These are phyloP conservation scores for Latrodectus hesperus DNA, from an alignment of 2,888 invertebrate genomes.

Conservation along the genomic window DNA sequence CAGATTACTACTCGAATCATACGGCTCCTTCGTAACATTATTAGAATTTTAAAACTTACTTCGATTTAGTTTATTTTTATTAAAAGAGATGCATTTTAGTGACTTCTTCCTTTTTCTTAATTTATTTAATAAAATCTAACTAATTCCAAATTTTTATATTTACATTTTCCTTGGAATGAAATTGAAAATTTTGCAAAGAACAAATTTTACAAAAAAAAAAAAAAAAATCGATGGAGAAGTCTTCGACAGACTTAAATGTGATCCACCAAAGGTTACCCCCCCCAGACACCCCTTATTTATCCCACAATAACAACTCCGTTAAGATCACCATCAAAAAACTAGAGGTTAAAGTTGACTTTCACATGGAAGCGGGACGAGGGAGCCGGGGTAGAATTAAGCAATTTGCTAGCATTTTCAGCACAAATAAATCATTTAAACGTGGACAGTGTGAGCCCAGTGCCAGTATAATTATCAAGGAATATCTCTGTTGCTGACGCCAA, in stretches of 20 bases:
- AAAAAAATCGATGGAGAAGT: constrained; percentile 4
- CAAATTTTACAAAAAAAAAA: constrained; percentile 1
- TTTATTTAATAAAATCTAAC: no score
- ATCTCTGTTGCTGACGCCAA: constrained; percentile 25
- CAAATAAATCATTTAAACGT: constrained; percentile 59
- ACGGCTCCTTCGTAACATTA: no score
- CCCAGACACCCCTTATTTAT: not conserved
- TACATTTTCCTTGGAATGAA: no score
- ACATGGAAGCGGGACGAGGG: constrained; percentile 36
- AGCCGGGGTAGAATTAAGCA: constrained; percentile 61
- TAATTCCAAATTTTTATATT: no score
- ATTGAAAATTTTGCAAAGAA: no score
- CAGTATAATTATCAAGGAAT: constrained; percentile 42
- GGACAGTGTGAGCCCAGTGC: constrained; percentile 24
- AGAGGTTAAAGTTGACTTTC: constrained; percentile 60
- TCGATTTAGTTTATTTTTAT: no score
- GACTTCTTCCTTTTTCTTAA: no score
- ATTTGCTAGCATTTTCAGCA: constrained; percentile 53
- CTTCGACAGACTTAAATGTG: constrained; percentile 1
- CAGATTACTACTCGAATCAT: no score
- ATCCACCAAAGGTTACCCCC: not conserved
- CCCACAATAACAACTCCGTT: not conserved
- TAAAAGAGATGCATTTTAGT: no score
- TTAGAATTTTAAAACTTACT: no score
- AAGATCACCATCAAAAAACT: not conserved